These are phyloP conservation scores for Lamellibrachia columna DNA, from an alignment of 2,888 invertebrate species.

Conservation along the genomic window DNA sequence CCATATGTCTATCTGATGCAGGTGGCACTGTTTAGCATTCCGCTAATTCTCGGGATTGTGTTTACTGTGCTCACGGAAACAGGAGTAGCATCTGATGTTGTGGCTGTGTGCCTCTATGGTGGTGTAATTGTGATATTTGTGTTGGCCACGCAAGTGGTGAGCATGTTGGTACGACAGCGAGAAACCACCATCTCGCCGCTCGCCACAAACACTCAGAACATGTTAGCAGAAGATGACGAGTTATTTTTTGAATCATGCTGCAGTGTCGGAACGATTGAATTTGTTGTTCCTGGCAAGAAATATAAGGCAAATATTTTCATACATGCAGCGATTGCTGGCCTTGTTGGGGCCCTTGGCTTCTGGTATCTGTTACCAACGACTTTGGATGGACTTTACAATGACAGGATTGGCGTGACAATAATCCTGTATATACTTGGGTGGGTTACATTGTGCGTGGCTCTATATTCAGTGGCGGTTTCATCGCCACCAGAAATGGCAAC, in stretches of 20 bases:
- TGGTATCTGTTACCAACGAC: constrained; percentile 57
- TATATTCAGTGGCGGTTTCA: constrained; percentile 57
- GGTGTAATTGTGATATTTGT: constrained; percentile 52
- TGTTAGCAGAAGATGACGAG: constrained; percentile 49
- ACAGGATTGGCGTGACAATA: constrained; percentile 53
- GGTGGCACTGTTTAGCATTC: constrained; percentile 55
- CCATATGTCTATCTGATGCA: constrained; percentile 58
- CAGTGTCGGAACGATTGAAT: constrained; percentile 58
- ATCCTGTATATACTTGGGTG: constrained; percentile 58
- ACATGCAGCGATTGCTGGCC: constrained; percentile 54
- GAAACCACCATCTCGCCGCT: constrained; percentile 30
- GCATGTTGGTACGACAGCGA: constrained; percentile 48
- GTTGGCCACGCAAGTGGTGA: constrained; percentile 50
- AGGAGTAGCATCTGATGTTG: constrained; percentile 29
- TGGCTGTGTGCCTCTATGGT: constrained; percentile 49
- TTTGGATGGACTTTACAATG: constrained; percentile 51
- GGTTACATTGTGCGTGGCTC: constrained; percentile 57
- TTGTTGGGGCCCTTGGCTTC: constrained; percentile 52
- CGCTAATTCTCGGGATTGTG: constrained; percentile 57
- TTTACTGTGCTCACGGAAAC: constrained; percentile 57
- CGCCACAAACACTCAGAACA: constrained; percentile 19
- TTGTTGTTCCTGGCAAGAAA: constrained; percentile 57
- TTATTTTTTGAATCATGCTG: constrained; percentile 60
- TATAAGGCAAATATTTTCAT: constrained; percentile 55
- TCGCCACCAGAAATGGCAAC: constrained; percentile 62